Evolutionary conservation across 2,113 vertebrate species (phyloP).

Genomic region (Glaucomys volans): DNA sequence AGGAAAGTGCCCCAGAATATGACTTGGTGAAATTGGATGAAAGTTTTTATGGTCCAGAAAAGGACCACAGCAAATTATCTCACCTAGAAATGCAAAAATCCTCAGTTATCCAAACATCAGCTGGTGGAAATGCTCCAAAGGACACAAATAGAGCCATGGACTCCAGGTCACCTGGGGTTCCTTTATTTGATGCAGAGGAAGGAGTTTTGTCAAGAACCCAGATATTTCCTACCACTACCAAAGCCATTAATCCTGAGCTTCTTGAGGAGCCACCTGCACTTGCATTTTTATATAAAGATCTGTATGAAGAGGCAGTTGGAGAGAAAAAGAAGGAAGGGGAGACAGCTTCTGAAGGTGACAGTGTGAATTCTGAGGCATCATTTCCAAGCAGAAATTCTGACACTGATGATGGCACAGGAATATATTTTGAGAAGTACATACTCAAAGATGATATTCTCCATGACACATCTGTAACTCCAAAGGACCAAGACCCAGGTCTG

Average conservation of each 20-base stretch:
- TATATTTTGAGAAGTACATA: conserved; percentile 95
- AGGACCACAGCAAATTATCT: conserved; percentile 74
- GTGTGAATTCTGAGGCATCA: conserved; percentile 89
- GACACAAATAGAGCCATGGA: conserved; percentile 69
- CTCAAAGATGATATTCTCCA: conserved; percentile 93
- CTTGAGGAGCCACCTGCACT: conserved; percentile 94
- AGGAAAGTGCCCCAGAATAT: conserved; percentile 86
- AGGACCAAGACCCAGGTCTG: conserved; percentile 76
- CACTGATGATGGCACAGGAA: conserved; percentile 90
- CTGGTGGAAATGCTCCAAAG: conserved; percentile 72
- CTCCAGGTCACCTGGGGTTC: conserved; percentile 86
- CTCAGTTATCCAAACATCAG: conserved; percentile 71
- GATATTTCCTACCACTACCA: conserved; percentile 91
- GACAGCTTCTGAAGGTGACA: conserved; percentile 90
- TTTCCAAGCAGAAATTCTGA: conserved; percentile 92
- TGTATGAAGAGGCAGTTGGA: conserved; percentile 92
- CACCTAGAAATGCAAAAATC: conserved; percentile 63
- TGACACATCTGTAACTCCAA: conserved; percentile 73
- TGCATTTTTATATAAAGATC: conserved; percentile 94
- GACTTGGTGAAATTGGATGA: conserved; percentile 92
- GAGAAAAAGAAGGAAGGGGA: conserved; percentile 89
- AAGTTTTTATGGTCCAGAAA: conserved; percentile 91
- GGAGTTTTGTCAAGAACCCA: conserved; percentile 91
- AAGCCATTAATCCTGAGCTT: conserved; percentile 91
- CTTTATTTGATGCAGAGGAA: conserved; percentile 91